Conservation (phyloP, 2,113 vertebrate genomes). For the Bufo gargarizans region DNA sequence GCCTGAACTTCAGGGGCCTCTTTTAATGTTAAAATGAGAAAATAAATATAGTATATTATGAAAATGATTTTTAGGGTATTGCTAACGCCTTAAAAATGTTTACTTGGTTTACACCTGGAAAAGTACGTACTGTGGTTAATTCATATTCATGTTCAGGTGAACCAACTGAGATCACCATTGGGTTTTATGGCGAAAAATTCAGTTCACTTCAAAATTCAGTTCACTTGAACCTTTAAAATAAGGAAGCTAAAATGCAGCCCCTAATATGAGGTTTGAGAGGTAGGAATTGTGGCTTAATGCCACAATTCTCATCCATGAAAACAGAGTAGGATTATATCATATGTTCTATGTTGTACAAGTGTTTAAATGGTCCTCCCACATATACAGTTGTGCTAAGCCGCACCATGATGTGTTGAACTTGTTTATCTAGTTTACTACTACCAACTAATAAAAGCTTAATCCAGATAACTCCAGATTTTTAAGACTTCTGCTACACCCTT, state of each 20-base stretch:
- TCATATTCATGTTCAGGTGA: too few species aligned
- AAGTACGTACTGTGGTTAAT: too few species aligned
- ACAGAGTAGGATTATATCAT: neutral
- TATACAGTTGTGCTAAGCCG: neutral
- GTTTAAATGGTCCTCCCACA: neutral
- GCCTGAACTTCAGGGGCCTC: too few species aligned
- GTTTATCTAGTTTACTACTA: neutral
- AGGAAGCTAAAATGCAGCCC: neutral
- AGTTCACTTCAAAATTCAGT: neutral
- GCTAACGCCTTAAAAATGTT: too few species aligned
- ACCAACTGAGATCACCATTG: too few species aligned
- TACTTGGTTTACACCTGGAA: too few species aligned
- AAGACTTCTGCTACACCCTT: constrained; percentile 57
- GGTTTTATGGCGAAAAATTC: neutral
- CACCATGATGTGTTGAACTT: neutral
- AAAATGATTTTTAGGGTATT: too few species aligned
- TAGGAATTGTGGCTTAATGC: neutral
- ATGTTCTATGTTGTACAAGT: neutral
- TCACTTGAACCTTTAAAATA: neutral
- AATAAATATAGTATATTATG: too few species aligned
- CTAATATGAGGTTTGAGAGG: too few species aligned
- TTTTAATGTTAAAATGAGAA: too few species aligned
- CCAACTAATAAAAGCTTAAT: neutral
- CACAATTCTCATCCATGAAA: neutral
- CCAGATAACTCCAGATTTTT: constrained; percentile 31